Conservation (phyloP, 2,888 invertebrate genomes). For the Habroteleia sp. region DNA sequence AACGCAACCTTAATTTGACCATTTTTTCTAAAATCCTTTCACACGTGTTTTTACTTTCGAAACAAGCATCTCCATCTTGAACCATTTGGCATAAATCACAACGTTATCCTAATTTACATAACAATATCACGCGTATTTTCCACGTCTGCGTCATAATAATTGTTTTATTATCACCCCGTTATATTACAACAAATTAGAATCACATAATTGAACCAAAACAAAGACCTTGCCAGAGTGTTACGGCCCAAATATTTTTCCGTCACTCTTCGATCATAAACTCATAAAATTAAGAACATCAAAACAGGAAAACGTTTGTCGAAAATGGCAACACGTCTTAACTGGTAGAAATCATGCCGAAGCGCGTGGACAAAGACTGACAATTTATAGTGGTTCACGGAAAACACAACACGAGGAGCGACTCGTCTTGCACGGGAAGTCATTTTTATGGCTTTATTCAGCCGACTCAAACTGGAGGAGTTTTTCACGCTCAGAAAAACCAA, state of each 20-base stretch:
- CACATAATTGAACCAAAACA: too few relatives aligned
- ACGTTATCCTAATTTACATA: too few relatives aligned
- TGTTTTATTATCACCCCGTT: too few relatives aligned
- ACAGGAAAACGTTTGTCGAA: background rate
- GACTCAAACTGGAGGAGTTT: background rate
- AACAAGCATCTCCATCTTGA: too few relatives aligned
- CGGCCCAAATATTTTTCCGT: background rate
- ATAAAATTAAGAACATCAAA: background rate
- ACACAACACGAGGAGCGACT: slow-evolving; percentile 2
- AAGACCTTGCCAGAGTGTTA: too few relatives aligned
- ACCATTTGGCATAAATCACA: too few relatives aligned
- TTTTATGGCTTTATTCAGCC: slow-evolving; percentile 15
- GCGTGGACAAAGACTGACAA: slow-evolving; percentile 1
- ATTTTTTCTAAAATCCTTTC: too few relatives aligned
- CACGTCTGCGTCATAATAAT: too few relatives aligned
- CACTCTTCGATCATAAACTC: background rate
- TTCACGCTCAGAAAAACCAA: background rate
- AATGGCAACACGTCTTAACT: background rate
- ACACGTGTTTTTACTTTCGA: too few relatives aligned
- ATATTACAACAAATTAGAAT: too few relatives aligned
- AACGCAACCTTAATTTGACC: too few relatives aligned
- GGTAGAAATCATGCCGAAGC: background rate
- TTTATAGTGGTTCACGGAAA: slow-evolving; percentile 10
- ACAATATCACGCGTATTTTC: too few relatives aligned
- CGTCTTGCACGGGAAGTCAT: background rate